Conservation (phyloP, 2,113 vertebrate species). For the Phoxinus phoxinus region DNA sequence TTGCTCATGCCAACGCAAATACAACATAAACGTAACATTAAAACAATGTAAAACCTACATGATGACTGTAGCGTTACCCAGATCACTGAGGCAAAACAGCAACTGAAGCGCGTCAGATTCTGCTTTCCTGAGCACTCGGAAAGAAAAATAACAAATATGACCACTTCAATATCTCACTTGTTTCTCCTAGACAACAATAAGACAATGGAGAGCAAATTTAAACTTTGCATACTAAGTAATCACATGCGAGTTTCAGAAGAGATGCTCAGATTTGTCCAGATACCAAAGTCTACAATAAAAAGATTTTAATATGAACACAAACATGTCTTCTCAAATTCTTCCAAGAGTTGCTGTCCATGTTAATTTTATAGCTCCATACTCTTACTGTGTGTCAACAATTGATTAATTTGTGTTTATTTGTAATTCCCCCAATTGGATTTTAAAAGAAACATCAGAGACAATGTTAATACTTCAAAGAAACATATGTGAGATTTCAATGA, state of each 20-base stretch:
- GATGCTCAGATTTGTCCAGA: neutral
- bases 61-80: neutral
- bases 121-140: neutral
- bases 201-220: neutral
- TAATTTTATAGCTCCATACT: neutral
- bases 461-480: neutral
- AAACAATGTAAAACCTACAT: neutral
- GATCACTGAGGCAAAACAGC: neutral
- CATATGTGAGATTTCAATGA: conserved; percentile 15
- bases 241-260: neutral
- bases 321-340: neutral
- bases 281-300: neutral
- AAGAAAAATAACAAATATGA: neutral
- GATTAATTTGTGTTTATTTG: neutral
- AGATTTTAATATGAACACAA: neutral
- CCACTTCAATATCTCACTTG: neutral
- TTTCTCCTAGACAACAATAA: neutral
- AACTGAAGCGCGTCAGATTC: conserved; percentile 6
- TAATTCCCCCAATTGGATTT: neutral
- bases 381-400: neutral
- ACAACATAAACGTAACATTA: neutral
- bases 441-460: neutral
- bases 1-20: conserved; percentile 11
- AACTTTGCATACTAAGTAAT: neutral
- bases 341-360: neutral